Evolutionary conservation across 2,888 invertebrate species (phyloP).

Genomic region (Penaeus monodon): DNA sequence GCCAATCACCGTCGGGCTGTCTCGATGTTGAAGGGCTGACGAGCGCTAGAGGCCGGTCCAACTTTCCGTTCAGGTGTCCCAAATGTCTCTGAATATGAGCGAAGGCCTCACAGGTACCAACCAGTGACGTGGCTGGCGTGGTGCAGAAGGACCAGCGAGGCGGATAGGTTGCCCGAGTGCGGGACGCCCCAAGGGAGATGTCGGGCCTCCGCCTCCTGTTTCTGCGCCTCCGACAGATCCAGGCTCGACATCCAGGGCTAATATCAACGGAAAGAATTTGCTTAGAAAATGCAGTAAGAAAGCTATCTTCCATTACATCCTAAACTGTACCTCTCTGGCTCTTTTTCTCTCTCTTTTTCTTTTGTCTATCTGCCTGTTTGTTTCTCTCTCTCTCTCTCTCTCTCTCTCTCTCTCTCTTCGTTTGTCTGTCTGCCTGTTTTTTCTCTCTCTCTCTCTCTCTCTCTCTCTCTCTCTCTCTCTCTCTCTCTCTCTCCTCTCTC

Average conservation of each 20-base stretch:
- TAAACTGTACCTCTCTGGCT: not conserved
- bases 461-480: not conserved
- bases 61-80: too few species aligned
- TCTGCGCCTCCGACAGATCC: conserved; percentile 1
- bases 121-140: not conserved
- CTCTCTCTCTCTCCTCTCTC: not conserved
- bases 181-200: conserved; percentile 49
- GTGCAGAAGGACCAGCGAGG: not conserved
- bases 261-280: too few species aligned
- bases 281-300: too few species aligned
- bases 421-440: not conserved
- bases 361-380: not conserved
- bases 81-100: too few species aligned
- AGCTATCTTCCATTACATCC: not conserved
- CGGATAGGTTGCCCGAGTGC: not conserved
- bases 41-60: too few species aligned
- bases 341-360: not conserved
- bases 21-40: too few species aligned
- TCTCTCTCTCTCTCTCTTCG: not conserved
- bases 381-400: not conserved
- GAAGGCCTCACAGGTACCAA: not conserved
- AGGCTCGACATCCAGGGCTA: conserved; percentile 7
- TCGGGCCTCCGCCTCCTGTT: not conserved
- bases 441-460: not conserved
- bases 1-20: too few species aligned